Evolutionary conservation across 1,140 invertebrate genomes (phyloP), one percentile per base, ranked within the genome.

Genomic region (Pantala flavescens): DNA sequence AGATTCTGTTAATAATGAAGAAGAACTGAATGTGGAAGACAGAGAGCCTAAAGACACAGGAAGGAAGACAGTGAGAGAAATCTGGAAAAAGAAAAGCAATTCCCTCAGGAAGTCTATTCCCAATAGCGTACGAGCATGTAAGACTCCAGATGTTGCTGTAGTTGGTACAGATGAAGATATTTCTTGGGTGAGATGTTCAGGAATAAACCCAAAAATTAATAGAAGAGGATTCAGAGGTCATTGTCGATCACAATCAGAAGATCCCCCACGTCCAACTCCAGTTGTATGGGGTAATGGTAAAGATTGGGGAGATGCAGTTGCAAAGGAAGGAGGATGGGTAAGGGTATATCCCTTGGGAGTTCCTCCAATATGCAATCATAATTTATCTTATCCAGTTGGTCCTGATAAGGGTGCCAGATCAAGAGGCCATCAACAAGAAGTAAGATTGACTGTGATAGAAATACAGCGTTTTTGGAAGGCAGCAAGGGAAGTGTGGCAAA

Each of bases 261-360:
- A 63, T 14, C 49, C 49, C 14, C 49, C 12, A 2, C 14, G 49
- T 23, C 71, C 23, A 23, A 72, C 21, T 12, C 16, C 70, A 9
- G 73, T 28, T 3, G 74, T 81, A 9, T 89, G 88, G 87, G 86
- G 88, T 24, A 89, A 90, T 79, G 88, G 88, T 7, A 81, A 82
- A 43, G 85, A 89, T 75, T 90, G 88, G 88, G 82, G 81, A 21
- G 80, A 81, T 73, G 83, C 87, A 0, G 83, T 82, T n/a, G 79
- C 80, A 12, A 79, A 80, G 24, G 87, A 88, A 78, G 88, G 88
- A 7, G 86, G 86, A 24, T 89, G 88, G 88, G 83, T 88, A 21
- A 80, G 88, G 73, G 82, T 88, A n/a, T 89, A 84, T 81, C 88
- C 88, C 24, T 76, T 70, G 70, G 73, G 24, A 16, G n/a, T 74